Evolutionary conservation across 2,113 vertebrate genomes (phyloP).

Genomic region (Sturnus vulgaris): DNA sequence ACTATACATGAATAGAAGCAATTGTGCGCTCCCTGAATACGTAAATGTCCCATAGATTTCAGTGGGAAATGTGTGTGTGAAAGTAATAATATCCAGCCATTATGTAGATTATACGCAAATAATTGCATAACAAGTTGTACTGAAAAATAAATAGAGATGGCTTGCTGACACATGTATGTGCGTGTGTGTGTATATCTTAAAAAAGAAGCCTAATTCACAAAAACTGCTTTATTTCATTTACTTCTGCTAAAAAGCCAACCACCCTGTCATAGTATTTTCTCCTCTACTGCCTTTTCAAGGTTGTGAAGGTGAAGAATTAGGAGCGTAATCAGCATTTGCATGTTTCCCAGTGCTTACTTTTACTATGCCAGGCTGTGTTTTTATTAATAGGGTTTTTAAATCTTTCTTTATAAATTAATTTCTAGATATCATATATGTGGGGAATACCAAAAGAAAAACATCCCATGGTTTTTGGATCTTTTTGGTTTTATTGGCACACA

Average conservation of each 20-base stretch:
- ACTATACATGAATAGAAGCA: slow-evolving; percentile 27
- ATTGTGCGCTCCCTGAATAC: not conserved
- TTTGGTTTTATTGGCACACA: not conserved
- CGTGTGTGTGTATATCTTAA: not conserved
- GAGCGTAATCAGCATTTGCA: slow-evolving; percentile 3
- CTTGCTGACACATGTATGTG: not conserved
- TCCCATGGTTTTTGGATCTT: not conserved
- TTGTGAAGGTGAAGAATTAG: slow-evolving; percentile 28
- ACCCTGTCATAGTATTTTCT: not conserved
- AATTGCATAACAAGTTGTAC: slow-evolving; percentile 56
- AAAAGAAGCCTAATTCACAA: not conserved
- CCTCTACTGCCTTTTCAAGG: slow-evolving; percentile 12
- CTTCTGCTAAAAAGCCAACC: slow-evolving; percentile 31
- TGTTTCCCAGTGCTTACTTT: not conserved
- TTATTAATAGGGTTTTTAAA: not conserved
- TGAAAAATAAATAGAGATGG: slow-evolving; percentile 52
- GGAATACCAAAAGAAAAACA: not conserved
- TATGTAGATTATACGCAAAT: slow-evolving; percentile 38
- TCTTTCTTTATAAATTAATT: not conserved
- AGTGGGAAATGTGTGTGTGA: not conserved
- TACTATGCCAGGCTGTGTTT: not conserved
- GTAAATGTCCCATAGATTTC: not conserved
- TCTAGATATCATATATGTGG: not conserved
- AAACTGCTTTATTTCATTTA: slow-evolving; percentile 33
- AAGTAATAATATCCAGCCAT: slow-evolving; percentile 19